Evolutionary conservation across 1,140 invertebrate genomes (phyloP).

Genomic region (Belonocnema kinseyi): DNA sequence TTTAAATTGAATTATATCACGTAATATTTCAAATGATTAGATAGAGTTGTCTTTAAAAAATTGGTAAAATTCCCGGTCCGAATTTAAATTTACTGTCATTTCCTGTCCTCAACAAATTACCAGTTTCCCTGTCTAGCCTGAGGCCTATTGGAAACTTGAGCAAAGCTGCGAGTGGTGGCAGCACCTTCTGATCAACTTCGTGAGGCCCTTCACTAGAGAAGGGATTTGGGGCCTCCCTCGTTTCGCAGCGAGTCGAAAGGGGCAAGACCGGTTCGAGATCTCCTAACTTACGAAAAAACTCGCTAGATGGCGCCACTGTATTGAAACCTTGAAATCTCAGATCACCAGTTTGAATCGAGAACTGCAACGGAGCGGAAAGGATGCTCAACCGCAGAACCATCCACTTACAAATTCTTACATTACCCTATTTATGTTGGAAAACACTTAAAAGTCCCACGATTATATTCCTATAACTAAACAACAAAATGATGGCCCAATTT

Average conservation of each 20-base stretch:
- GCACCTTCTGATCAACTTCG: slow-evolving; percentile 54
- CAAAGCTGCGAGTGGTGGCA: slow-evolving; percentile 62
- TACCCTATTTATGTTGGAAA: not conserved
- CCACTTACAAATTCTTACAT: not conserved
- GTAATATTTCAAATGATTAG: too few relatives aligned
- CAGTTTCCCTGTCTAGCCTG: too few relatives aligned
- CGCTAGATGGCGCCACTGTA: slow-evolving; percentile 61
- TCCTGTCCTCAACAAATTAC: too few relatives aligned
- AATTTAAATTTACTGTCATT: too few relatives aligned
- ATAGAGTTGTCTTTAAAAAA: too few relatives aligned
- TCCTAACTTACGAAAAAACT: slow-evolving; percentile 32
- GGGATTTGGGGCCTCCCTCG: slow-evolving; percentile 50
- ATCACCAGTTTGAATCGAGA: not conserved
- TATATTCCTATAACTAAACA: not conserved
- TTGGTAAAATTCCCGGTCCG: too few relatives aligned
- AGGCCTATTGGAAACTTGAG: slow-evolving; percentile 36
- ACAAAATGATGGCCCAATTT: not conserved
- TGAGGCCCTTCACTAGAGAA: slow-evolving; percentile 43
- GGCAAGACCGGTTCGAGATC: slow-evolving; percentile 44
- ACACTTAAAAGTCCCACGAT: not conserved
- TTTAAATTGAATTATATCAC: too few relatives aligned
- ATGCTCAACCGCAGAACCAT: not conserved
- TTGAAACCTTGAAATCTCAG: slow-evolving; percentile 22
- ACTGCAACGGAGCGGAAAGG: not conserved
- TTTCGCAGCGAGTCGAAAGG: slow-evolving; percentile 38